Base-by-base conservation (phyloP, 2,888 invertebrate genomes). In the Mesorhabditis spiculigera region DNA sequence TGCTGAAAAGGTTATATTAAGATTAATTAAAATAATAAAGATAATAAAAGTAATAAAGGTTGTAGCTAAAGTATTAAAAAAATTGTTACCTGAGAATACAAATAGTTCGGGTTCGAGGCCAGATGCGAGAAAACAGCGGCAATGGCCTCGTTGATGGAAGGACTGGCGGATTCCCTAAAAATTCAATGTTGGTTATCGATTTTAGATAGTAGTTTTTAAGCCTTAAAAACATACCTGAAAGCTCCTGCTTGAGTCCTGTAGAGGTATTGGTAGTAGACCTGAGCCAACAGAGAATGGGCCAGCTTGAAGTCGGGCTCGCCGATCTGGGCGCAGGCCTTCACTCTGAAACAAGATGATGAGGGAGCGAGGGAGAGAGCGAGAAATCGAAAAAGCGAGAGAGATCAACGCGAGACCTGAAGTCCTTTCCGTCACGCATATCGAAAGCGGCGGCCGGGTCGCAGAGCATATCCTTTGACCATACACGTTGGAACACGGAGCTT, bases 381-480 rank as follows among this genome's bases (percentile, higher is more conserved):
- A 50, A 62, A 42, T 43, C 43, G 10, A 28, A 2, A 6, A 66
- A n/a, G 16, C 13, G 13, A 43, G 28, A 28, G 28, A 28, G 28
- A 8, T 45, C 10, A 10, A 1, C 13, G 2, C 16, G 10, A 8
- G 50, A 84, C 81, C 84, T 70, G 78, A 79, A 86, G 66, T 86
- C 86, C 50, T 75, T 70, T 66, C 80, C 78, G 66, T 83, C 79
- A 41, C 83, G 71, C 82, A 90, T 92, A 83, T 94, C 93, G 87
- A 94, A 93, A 92, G 93, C 93, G 68, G 94, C 93, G 0, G 93
- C 92, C 0, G 93, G 93, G 82, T 93, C 93, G 82, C 94, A 95
- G 69, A 86, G 80, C 82, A 86, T 85, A 66, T 86, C 84, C 64
- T 82, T 85, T 71, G 82, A 82, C 80, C 81, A 83, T n/a, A 93